These are phyloP conservation scores for Pararge aegeria DNA, from an alignment of 1,140 invertebrate species.

Conservation along the genomic window DNA sequence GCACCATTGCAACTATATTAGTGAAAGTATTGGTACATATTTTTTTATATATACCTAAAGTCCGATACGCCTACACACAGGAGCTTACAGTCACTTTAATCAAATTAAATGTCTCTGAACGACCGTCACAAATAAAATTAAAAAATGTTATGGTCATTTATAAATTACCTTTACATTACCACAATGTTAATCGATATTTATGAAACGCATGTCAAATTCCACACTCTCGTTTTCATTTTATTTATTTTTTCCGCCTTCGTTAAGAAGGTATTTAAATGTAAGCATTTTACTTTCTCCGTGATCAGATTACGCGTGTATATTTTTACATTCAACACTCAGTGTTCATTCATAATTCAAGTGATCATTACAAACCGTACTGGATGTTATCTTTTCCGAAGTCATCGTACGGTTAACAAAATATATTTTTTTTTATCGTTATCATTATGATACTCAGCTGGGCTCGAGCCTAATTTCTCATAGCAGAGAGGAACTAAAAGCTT, in stretches of 20 bases:
- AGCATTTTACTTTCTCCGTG: constrained; percentile 58
- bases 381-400: background rate
- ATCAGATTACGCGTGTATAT: constrained; percentile 51
- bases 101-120: background rate
- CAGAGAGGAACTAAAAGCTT: too few relatives aligned
- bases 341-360: constrained; percentile 13
- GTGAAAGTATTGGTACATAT: background rate
- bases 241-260: constrained; percentile 47
- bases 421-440: too few relatives aligned
- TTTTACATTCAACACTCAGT: constrained; percentile 14
- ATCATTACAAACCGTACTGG: constrained; percentile 9
- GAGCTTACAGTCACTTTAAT: background rate
- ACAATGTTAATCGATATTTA: constrained; percentile 31
- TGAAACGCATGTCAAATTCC: constrained; percentile 50
- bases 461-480: too few relatives aligned
- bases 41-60: background rate
- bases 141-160: constrained; percentile 16
- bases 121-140: background rate
- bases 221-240: constrained; percentile 58
- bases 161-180: constrained; percentile 18
- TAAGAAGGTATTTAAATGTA: constrained; percentile 44
- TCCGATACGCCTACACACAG: background rate
- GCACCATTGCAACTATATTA: too few relatives aligned
- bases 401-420: background rate
- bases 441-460: too few relatives aligned